Evolutionary conservation across 2,113 vertebrate species (phyloP).

Genomic region (Rynchops niger): DNA sequence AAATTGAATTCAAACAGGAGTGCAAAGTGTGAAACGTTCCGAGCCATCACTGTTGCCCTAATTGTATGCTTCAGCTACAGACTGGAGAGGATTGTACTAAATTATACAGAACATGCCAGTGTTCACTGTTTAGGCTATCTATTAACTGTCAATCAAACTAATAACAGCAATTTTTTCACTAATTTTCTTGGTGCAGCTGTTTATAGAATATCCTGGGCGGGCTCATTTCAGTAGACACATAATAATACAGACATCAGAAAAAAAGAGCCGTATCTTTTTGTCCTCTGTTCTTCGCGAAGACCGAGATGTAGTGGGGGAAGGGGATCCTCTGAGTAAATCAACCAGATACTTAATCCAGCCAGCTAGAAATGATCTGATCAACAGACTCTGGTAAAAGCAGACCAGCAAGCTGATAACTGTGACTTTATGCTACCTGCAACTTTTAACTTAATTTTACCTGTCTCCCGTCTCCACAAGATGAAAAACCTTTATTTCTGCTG

Average conservation of each 20-base stretch:
- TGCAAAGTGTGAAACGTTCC: conserved; percentile 71
- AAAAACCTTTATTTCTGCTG: background rate
- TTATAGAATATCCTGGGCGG: conserved; percentile 79
- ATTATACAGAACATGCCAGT: conserved; percentile 76
- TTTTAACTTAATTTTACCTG: background rate
- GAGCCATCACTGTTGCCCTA: conserved; percentile 71
- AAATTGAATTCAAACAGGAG: conserved; percentile 60
- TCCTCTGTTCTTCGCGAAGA: conserved; percentile 51
- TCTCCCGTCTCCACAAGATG: background rate
- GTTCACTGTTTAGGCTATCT: conserved; percentile 80
- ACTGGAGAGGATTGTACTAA: conserved; percentile 76
- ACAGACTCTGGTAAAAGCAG: background rate
- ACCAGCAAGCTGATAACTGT: background rate
- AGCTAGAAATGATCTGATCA: conserved; percentile 51
- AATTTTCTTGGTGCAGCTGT: conserved; percentile 83
- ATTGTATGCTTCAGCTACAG: conserved; percentile 77
- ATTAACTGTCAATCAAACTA: conserved; percentile 85
- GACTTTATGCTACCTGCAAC: background rate
- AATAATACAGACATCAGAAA: conserved; percentile 71
- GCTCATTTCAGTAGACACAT: conserved; percentile 68
- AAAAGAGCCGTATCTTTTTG: conserved; percentile 63
- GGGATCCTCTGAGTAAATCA: conserved; percentile 46
- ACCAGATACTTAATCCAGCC: conserved; percentile 37
- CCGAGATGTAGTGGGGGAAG: conserved; percentile 35
- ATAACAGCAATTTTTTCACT: conserved; percentile 85